These are phyloP conservation scores for Bungarus multicinctus DNA, from an alignment of 2,113 vertebrate genomes.

Conservation along the genomic window DNA sequence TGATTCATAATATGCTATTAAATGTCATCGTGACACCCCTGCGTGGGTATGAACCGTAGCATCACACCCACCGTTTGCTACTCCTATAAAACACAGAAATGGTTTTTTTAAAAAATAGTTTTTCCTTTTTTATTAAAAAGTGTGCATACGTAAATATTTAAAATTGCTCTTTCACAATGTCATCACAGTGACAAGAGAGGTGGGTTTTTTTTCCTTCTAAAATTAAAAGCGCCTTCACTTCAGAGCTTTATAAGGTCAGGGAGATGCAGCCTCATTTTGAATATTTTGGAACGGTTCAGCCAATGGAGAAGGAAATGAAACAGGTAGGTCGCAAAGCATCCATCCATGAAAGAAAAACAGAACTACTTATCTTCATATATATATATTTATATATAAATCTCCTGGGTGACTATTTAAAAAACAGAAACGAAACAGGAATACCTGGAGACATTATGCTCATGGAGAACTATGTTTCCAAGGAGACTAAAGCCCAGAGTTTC, in stretches of 20 bases:
- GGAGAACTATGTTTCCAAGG: constrained; percentile 5
- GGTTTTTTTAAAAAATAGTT: neutral
- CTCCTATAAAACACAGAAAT: constrained; percentile 9
- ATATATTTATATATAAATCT: neutral
- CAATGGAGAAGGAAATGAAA: neutral
- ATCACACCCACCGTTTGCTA: constrained; percentile 61
- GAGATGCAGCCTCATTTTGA: neutral
- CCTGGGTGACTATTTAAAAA: neutral
- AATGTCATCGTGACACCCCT: constrained; percentile 51
- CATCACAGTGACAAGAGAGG: constrained; percentile 64
- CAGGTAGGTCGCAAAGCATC: neutral
- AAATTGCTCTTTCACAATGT: constrained; percentile 54
- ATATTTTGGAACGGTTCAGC: constrained; percentile 5
- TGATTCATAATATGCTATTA: constrained; percentile 64
- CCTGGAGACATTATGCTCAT: neutral
- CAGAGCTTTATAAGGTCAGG: neutral
- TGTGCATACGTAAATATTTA: constrained; percentile 25
- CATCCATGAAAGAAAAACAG: neutral
- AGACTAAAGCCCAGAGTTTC: constrained; percentile 40
- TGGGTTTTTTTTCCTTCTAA: neutral
- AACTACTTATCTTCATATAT: neutral
- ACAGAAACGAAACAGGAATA: neutral
- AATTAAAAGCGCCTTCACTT: constrained; percentile 36
- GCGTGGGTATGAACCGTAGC: constrained; percentile 61
- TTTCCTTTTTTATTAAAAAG: constrained; percentile 24